Evolutionary conservation across 2,797 vertebrate species (phyloP).

Genomic region (Chelonia mydas): DNA sequence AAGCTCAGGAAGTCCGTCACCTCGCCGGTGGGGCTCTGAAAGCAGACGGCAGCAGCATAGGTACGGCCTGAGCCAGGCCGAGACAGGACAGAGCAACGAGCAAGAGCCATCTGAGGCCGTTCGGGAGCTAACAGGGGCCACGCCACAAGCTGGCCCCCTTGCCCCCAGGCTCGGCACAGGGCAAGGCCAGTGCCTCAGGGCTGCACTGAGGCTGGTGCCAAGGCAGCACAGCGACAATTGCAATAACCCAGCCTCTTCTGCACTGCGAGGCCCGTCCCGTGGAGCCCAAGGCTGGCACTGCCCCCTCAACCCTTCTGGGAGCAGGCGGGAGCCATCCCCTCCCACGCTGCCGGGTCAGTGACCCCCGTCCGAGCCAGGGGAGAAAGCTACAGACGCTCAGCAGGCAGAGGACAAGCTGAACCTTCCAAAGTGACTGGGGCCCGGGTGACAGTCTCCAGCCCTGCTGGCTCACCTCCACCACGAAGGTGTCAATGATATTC

Average conservation of each 20-base stretch:
- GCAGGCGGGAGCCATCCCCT: neutral
- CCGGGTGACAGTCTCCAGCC: fast-evolving
- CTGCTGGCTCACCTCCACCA: constrained; percentile 90
- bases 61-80: neutral
- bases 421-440: neutral
- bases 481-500: constrained; percentile 96
- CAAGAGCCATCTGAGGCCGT: neutral
- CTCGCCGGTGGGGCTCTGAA: constrained; percentile 86
- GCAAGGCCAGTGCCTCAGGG: neutral
- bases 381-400: too few relatives aligned
- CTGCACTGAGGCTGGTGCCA: neutral
- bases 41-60: neutral
- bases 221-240: neutral
- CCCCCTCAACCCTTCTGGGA: neutral
- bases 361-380: neutral
- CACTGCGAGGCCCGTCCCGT: neutral
- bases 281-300: neutral
- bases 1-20: constrained; percentile 98
- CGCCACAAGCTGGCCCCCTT: neutral
- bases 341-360: neutral
- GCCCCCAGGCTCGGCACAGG: neutral
- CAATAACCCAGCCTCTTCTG: neutral
- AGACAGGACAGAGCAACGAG: neutral
- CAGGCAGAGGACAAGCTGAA: neutral
- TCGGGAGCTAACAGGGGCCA: neutral